These are phyloP conservation scores for Saccostrea echinata DNA, from an alignment of 1,140 invertebrate genomes.

Conservation along the genomic window DNA sequence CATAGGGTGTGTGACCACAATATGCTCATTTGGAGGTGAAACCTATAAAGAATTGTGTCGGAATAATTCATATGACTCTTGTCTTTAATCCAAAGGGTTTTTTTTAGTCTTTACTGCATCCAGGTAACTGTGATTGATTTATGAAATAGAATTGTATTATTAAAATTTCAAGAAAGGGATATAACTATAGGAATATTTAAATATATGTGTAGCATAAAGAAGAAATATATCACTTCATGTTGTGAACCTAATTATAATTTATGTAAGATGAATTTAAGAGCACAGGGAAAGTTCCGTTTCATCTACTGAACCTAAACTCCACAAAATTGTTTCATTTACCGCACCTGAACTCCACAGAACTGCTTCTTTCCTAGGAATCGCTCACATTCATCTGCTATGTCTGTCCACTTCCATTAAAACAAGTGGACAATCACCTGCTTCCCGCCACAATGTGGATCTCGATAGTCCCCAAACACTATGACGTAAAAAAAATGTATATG, in stretches of 20 bases:
- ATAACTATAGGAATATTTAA: too few relatives aligned
- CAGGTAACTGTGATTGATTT: too few relatives aligned
- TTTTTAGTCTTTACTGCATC: too few relatives aligned
- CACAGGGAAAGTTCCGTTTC: too few relatives aligned
- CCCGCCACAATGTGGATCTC: slow-evolving; percentile 81
- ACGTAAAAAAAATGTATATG: neutral
- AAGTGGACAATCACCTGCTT: slow-evolving; percentile 76
- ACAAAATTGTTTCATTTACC: neutral
- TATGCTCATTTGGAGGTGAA: slow-evolving; percentile 76
- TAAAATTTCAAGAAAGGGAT: too few relatives aligned
- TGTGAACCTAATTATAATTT: too few relatives aligned
- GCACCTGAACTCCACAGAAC: slow-evolving; percentile 75
- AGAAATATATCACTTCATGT: too few relatives aligned
- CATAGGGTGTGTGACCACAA: slow-evolving; percentile 58
- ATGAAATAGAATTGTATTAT: too few relatives aligned
- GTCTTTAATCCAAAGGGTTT: too few relatives aligned
- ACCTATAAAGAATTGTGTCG: slow-evolving; percentile 58
- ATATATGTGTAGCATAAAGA: too few relatives aligned
- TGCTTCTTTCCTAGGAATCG: slow-evolving; percentile 88
- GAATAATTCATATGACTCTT: too few relatives aligned
- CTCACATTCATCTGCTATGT: slow-evolving; percentile 90
- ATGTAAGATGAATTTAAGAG: too few relatives aligned
- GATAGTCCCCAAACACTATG: slow-evolving; percentile 55
- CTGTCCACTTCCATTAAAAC: slow-evolving; percentile 78
- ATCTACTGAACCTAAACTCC: neutral